These are phyloP conservation scores for Pogonomyrmex barbatus DNA, from an alignment of 1,140 invertebrate species.

Conservation along the genomic window DNA sequence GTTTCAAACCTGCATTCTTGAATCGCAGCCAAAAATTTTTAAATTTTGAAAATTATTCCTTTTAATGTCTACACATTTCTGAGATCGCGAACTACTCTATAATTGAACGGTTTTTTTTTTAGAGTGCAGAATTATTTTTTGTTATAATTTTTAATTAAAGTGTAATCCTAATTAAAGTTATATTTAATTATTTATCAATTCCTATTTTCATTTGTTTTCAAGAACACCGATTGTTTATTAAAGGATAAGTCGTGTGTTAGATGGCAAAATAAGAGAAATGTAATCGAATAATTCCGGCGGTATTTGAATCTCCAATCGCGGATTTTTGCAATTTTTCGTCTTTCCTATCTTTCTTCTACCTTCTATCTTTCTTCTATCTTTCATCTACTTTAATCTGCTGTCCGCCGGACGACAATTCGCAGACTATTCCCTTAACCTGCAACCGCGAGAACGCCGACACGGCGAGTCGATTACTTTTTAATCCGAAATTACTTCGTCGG, in stretches of 20 bases:
- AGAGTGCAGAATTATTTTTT: background rate
- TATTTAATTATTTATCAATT: background rate
- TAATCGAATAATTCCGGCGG: slow-evolving; percentile 2
- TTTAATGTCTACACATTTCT: background rate
- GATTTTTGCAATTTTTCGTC: slow-evolving; percentile 27
- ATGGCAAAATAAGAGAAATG: background rate
- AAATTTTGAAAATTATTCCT: background rate
- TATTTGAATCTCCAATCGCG: slow-evolving; percentile 12
- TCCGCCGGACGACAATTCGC: slow-evolving; percentile 14
- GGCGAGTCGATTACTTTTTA: slow-evolving; percentile 70
- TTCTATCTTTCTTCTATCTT: slow-evolving; percentile 38
- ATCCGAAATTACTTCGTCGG: slow-evolving; percentile 73
- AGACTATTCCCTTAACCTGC: slow-evolving; percentile 44
- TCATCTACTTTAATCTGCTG: slow-evolving; percentile 61
- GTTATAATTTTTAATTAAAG: background rate
- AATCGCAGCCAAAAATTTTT: background rate
- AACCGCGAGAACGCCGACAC: slow-evolving; percentile 20
- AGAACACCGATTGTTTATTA: background rate
- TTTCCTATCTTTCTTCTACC: slow-evolving; percentile 46
- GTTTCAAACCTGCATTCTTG: slow-evolving; percentile 50
- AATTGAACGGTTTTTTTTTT: background rate
- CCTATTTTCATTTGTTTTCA: background rate
- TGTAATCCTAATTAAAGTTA: background rate
- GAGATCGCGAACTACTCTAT: background rate
- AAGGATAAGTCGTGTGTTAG: background rate